These are phyloP conservation scores for Tanytarsus gracilentus DNA, from an alignment of 2,888 invertebrate genomes.

Conservation along the genomic window DNA sequence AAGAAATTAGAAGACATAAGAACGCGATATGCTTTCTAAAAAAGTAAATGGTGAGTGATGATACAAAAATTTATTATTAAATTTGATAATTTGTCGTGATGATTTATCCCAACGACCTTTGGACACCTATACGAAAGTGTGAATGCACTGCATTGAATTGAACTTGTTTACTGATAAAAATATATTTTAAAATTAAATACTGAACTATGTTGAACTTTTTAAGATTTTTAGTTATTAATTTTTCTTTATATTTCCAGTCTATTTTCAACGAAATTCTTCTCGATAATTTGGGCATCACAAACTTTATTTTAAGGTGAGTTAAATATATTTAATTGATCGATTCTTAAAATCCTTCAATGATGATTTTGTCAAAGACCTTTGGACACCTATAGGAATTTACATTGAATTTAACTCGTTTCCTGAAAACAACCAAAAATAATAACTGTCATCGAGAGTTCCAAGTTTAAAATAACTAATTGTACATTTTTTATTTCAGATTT, in stretches of 20 bases:
- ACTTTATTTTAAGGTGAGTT: conserved; percentile 18
- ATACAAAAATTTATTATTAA: too few relatives aligned
- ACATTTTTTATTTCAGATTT: not conserved
- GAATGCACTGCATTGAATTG: conserved; percentile 2
- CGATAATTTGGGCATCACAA: too few relatives aligned
- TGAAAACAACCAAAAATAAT: not conserved
- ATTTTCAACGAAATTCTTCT: too few relatives aligned
- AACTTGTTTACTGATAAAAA: not conserved
- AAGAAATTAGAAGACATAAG: conserved; percentile 98
- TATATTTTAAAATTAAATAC: too few relatives aligned
- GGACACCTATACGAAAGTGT: conserved; percentile 5
- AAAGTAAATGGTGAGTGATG: too few relatives aligned
- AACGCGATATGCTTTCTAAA: conserved; percentile 96
- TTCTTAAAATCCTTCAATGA: not conserved
- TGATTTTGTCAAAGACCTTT: conserved; percentile 23
- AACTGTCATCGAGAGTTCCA: not conserved
- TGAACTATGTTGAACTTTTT: too few relatives aligned
- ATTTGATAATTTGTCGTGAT: conserved; percentile 24
- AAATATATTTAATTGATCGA: not conserved
- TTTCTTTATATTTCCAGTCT: too few relatives aligned
- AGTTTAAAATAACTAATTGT: not conserved
- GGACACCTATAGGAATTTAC: conserved; percentile 26
- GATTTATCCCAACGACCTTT: conserved; percentile 17
- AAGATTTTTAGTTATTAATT: too few relatives aligned
- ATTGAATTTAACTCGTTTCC: conserved; percentile 16